Percentiles rank a stretch among this genome's conserved stretches.
phyloP scores from a whole-genome alignment of 2,113 vertebrate species.

The Nyctibius bracteatus region DNA sequence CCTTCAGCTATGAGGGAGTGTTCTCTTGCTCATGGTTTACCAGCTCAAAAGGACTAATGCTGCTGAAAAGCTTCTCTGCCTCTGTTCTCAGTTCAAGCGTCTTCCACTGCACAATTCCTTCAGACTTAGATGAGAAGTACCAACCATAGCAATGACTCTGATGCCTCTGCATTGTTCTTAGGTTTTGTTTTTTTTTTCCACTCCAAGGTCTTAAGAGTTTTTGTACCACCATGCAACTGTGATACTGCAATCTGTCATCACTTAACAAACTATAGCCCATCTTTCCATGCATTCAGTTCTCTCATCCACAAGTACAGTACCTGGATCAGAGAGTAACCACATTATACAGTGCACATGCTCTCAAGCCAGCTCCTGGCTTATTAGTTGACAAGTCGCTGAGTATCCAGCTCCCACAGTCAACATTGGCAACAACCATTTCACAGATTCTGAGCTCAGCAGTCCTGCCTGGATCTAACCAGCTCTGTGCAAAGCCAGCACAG shows the following conservation, averaged over 20 bases:
- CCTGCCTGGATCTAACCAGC: background rate
- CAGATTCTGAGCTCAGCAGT: background rate
- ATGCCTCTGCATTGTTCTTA: background rate
- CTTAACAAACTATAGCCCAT: background rate
- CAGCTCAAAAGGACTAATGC: background rate
- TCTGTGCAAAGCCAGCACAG: background rate
- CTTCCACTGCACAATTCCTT: background rate
- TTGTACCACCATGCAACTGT: background rate
- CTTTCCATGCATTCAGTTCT: background rate
- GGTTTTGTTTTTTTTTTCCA: background rate
- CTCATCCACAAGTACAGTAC: background rate
- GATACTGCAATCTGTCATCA: background rate
- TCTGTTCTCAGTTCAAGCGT: background rate
- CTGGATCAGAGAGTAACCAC: background rate
- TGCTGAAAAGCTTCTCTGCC: background rate
- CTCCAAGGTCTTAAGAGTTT: background rate
- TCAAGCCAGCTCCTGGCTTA: background rate
- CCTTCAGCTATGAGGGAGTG: background rate
- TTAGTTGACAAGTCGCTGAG: background rate
- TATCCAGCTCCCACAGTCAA: background rate
- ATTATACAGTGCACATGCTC: background rate
- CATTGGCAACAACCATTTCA: rapidly evolving
- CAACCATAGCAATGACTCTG: background rate
- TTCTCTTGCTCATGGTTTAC: background rate
- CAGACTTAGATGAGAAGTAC: background rate